These are phyloP conservation scores for Thysanoteuthis rhombus DNA, from an alignment of 2,888 invertebrate species.

Conservation along the genomic window DNA sequence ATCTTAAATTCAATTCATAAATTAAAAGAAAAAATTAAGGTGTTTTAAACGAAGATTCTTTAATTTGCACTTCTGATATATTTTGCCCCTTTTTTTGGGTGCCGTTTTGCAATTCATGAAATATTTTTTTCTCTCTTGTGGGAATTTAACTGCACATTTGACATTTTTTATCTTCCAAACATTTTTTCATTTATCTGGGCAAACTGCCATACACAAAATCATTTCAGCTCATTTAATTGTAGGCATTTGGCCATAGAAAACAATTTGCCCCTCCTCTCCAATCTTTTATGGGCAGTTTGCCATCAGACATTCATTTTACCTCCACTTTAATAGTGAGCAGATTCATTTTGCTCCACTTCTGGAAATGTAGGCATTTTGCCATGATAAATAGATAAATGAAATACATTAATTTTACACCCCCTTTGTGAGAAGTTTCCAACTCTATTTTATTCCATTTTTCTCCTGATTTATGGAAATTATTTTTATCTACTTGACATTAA, in stretches of 20 bases:
- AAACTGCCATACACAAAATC: not conserved
- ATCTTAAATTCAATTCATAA: too few species aligned
- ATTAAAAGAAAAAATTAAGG: too few species aligned
- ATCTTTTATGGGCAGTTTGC: not conserved
- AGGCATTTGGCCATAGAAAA: not conserved
- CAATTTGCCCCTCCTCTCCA: not conserved
- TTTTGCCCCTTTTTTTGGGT: too few species aligned
- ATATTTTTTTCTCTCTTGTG: too few species aligned
- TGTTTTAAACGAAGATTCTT: too few species aligned
- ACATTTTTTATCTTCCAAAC: too few species aligned
- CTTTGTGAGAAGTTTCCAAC: not conserved
- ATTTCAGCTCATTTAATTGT: conserved; percentile 12
- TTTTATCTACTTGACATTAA: not conserved
- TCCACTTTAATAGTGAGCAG: not conserved
- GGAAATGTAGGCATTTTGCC: not conserved
- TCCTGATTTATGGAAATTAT: not conserved
- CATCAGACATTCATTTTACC: not conserved
- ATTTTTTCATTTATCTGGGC: not conserved
- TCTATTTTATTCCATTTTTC: not conserved
- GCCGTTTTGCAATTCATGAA: too few species aligned
- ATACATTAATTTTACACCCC: not conserved
- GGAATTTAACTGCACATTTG: too few species aligned
- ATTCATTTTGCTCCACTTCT: not conserved
- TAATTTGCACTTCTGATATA: too few species aligned
- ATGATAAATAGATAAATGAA: not conserved